A percentile compares a stretch with the other conserved stretches of the same genome.
These are phyloP conservation scores for Copidosoma floridanum DNA, from an alignment of 1,140 invertebrate genomes.

Conservation along the genomic window DNA sequence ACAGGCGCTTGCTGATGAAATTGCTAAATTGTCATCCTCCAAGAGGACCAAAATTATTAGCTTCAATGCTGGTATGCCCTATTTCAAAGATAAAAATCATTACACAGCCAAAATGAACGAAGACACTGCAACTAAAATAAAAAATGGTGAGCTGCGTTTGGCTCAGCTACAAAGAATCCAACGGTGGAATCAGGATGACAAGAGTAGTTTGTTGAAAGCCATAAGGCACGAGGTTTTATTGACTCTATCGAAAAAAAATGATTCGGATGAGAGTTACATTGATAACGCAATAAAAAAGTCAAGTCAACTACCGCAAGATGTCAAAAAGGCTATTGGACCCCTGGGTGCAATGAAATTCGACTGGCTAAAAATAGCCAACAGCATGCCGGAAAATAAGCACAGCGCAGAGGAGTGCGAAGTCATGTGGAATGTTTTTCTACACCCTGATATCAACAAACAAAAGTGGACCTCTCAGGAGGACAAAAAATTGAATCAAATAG, in stretches of 20 bases:
- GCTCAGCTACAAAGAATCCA: conserved; percentile 36
- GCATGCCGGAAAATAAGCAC: conserved; percentile 54
- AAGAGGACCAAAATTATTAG: conserved; percentile 17
- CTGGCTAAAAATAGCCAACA: conserved; percentile 55
- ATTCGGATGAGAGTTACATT: background rate
- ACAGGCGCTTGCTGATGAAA: conserved; percentile 22
- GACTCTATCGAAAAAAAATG: conserved; percentile 19
- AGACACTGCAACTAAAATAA: conserved; percentile 47
- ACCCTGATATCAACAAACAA: conserved; percentile 64
- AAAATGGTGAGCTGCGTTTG: conserved; percentile 43
- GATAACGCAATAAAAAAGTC: conserved; percentile 14
- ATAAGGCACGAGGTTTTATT: conserved; percentile 37
- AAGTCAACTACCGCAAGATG: conserved; percentile 32
- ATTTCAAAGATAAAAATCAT: conserved; percentile 51
- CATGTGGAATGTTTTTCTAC: conserved; percentile 68
- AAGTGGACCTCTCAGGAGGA: conserved; percentile 64
- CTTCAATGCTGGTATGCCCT: conserved; percentile 47
- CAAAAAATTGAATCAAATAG: conserved; percentile 52
- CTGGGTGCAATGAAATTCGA: conserved; percentile 45
- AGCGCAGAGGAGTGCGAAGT: conserved; percentile 58
- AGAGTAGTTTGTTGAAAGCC: conserved; percentile 37
- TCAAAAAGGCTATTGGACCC: conserved; percentile 37
- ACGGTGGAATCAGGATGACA: conserved; percentile 45
- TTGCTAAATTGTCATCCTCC: background rate
- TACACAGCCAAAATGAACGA: conserved; percentile 47